A percentile compares a stretch with the other conserved stretches of the same genome.
These are phyloP conservation scores for Rhynchonema sp. DNA, from an alignment of 2,888 invertebrate genomes.

Conservation along the genomic window DNA sequence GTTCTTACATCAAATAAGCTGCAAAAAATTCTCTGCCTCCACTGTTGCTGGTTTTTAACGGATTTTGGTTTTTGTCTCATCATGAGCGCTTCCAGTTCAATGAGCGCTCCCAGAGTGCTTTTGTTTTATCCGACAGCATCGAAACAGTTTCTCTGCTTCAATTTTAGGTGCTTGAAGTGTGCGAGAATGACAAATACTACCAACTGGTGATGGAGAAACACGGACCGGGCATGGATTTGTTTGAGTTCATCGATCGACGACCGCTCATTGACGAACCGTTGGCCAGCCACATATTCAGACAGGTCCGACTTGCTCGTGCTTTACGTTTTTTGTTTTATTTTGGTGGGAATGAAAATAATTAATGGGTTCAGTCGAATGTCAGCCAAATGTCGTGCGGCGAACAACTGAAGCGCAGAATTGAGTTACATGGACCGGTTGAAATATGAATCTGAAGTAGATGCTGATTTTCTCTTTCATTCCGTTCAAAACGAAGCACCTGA, in stretches of 20 bases:
- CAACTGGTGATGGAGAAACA: constrained; percentile 59
- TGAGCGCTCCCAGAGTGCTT: neutral
- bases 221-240: constrained; percentile 53
- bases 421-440: too few species aligned
- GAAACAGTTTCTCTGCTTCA: neutral
- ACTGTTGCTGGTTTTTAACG: too few species aligned
- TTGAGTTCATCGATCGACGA: constrained; percentile 52
- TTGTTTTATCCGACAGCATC: neutral
- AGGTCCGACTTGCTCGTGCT: constrained; percentile 32
- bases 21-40: too few species aligned
- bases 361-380: too few species aligned
- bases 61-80: too few species aligned
- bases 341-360: too few species aligned
- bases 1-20: too few species aligned
- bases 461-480: too few species aligned
- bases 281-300: constrained; percentile 49
- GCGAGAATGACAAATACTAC: constrained; percentile 48
- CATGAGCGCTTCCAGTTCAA: neutral
- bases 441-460: too few species aligned
- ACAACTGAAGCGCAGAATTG: too few species aligned
- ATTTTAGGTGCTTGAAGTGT: constrained; percentile 29
- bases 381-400: too few species aligned
- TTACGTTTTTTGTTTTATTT: neutral
- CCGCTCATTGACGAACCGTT: constrained; percentile 48
- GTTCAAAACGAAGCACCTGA: too few species aligned